These are phyloP conservation scores for Gopherus evgoodei DNA, from an alignment of 2,113 vertebrate species.

Conservation along the genomic window DNA sequence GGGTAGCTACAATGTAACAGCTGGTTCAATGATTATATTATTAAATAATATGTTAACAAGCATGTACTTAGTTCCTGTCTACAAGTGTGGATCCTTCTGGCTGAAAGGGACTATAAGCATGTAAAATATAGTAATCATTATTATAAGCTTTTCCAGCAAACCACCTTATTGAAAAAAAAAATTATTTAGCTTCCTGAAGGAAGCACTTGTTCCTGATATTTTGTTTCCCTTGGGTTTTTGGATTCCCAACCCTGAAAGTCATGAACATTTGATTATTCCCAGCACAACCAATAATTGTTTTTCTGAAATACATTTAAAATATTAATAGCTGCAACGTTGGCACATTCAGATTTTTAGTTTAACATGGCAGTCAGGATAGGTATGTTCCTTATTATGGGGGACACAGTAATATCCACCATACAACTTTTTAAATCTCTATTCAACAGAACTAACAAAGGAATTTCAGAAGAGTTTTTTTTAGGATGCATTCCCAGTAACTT, in stretches of 20 bases:
- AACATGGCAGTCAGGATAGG: fast-evolving
- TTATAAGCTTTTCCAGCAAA: background rate
- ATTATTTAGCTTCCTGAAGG: background rate
- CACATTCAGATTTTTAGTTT: fast-evolving
- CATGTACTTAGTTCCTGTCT: fast-evolving
- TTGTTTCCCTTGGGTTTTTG: background rate
- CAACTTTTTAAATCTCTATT: background rate
- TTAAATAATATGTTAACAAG: fast-evolving
- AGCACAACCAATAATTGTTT: fast-evolving
- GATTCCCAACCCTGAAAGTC: background rate
- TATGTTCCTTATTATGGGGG: background rate
- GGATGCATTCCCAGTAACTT: conserved; percentile 28
- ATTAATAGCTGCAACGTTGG: fast-evolving
- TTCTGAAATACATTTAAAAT: background rate
- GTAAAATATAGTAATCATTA: background rate
- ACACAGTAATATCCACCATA: background rate
- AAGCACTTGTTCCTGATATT: background rate
- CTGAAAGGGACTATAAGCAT: fast-evolving
- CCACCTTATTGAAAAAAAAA: fast-evolving
- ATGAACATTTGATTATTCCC: background rate
- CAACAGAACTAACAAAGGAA: background rate
- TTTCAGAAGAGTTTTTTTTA: background rate
- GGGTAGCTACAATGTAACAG: background rate
- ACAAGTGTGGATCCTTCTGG: background rate
- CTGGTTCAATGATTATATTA: background rate